These are phyloP conservation scores for Microctenopoma stevenorrisi DNA, from an alignment of 2,797 vertebrate species.

Conservation along the genomic window DNA sequence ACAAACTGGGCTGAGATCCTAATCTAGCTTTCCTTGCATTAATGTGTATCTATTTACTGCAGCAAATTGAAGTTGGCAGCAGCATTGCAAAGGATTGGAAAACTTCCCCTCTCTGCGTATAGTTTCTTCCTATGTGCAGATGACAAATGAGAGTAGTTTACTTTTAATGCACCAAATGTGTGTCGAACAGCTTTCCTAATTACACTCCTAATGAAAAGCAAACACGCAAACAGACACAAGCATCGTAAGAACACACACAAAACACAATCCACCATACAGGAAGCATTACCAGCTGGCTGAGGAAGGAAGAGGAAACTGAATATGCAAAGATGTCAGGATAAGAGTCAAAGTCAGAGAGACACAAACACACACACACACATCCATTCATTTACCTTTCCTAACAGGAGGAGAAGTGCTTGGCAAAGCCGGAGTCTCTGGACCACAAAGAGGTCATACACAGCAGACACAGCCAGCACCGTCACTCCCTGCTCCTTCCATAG, in stretches of 20 bases:
- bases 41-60: constrained; percentile 57
- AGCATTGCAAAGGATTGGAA: constrained; percentile 44
- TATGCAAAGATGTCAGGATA: constrained; percentile 25
- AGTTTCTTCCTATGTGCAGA: constrained; percentile 50
- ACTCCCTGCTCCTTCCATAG: constrained; percentile 98
- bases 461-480: constrained; percentile 92
- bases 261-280: constrained; percentile 45
- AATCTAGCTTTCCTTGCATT: constrained; percentile 53
- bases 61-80: constrained; percentile 31
- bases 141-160: constrained; percentile 49
- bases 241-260: constrained; percentile 25
- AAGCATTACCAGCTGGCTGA: constrained; percentile 56
- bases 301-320: constrained; percentile 60
- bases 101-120: constrained; percentile 26
- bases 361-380: constrained; percentile 18
- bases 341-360: constrained; percentile 56
- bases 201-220: constrained; percentile 63
- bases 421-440: constrained; percentile 89
- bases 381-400: constrained; percentile 89
- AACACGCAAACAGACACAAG: constrained; percentile 36
- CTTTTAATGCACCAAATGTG: constrained; percentile 37
- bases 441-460: constrained; percentile 92
- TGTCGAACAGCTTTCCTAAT: constrained; percentile 59
- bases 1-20: constrained; percentile 30
- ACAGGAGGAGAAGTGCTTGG: constrained; percentile 83